Evolutionary conservation across 2,797 vertebrate species (phyloP), one percentile per base, ranked within the genome.

Genomic region (Poeciliopsis paucimaculata): DNA sequence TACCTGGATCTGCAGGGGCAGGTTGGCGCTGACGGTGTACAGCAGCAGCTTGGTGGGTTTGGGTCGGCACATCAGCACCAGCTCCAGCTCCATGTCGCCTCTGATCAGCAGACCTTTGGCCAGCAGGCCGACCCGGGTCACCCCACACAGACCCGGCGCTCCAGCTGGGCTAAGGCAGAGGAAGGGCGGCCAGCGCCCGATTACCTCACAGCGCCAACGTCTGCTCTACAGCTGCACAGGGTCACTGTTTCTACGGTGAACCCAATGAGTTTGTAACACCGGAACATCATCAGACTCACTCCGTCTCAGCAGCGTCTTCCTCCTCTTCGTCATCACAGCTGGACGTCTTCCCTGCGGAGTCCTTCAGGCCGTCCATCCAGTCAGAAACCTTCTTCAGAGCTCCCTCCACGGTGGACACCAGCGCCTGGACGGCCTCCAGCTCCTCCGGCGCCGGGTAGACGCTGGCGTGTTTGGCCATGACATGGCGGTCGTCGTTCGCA

Each of bases 381-480:
- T 98, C 97, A 2, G 98, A 99, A 73, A 99, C 97, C 83, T 97
- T 96, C 94, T 98, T 98, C 9, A 98, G 96, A 78, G 97, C 98
- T 87, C 96, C 96, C 89, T 98, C 98, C 83, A 97, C 97, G 3
- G 96, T 97, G 82, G 98, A 98, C 77, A 98, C 98, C 93, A 98
- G 95, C 80, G 94, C 96, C 94, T 98, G 98, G 82, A 98, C 96
- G 53, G 96, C 97, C 89, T 98, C 97, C 82, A 98, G 97, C 92
- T 98, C 96, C 92, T 97, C 97, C 4, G 97, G 96, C 76, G 96
- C 96, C 18, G 98, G 98, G 82, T 98, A 98, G 81, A 99, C 94
- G 83, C 95, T 94, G 85, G 96, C 95, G 78, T 98, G 98, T 89
- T 98, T 98, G 94, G 97, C 96, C 98, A 98, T 97, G 86, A 98